Conservation (phyloP, 2,113 vertebrate genomes). For the Romanogobio albipinnatus region DNA sequence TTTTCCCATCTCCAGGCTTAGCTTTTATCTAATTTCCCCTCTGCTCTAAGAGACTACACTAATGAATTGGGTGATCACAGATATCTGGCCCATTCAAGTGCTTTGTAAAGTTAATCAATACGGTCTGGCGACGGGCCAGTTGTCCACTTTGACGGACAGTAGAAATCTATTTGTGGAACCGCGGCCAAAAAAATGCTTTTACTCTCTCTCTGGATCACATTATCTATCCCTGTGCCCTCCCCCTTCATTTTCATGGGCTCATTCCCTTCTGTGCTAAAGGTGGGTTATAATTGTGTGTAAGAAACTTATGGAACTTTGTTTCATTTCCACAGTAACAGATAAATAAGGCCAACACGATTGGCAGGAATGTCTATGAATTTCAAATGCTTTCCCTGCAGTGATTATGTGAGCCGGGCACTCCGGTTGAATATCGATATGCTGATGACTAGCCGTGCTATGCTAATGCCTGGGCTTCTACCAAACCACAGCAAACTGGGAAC, state of each 20-base stretch:
- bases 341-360: slow-evolving; percentile 64
- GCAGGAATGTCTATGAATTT: slow-evolving; percentile 74
- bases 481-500: background rate
- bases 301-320: slow-evolving; percentile 37
- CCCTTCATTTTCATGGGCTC: slow-evolving; percentile 9
- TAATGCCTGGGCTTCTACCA: slow-evolving; percentile 43
- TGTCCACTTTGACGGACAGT: slow-evolving; percentile 73
- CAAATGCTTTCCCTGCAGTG: slow-evolving; percentile 63
- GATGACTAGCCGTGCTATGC: slow-evolving; percentile 49
- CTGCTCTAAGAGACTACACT: slow-evolving; percentile 69
- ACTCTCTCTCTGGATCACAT: slow-evolving; percentile 22
- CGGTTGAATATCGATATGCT: slow-evolving; percentile 65
- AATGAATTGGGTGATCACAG: slow-evolving; percentile 82
- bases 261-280: background rate
- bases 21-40: slow-evolving; percentile 75
- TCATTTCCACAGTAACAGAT: slow-evolving; percentile 66
- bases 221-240: background rate
- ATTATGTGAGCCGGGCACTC: slow-evolving; percentile 57
- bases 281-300: background rate
- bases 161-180: slow-evolving; percentile 71
- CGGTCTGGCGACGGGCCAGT: slow-evolving; percentile 69
- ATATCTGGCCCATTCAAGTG: slow-evolving; percentile 76
- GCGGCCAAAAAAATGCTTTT: slow-evolving; percentile 61
- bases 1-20: slow-evolving; percentile 53
- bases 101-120: slow-evolving; percentile 81